Evolutionary conservation across 2,888 invertebrate species (phyloP).

Genomic region (Dicyrtomina minuta): DNA sequence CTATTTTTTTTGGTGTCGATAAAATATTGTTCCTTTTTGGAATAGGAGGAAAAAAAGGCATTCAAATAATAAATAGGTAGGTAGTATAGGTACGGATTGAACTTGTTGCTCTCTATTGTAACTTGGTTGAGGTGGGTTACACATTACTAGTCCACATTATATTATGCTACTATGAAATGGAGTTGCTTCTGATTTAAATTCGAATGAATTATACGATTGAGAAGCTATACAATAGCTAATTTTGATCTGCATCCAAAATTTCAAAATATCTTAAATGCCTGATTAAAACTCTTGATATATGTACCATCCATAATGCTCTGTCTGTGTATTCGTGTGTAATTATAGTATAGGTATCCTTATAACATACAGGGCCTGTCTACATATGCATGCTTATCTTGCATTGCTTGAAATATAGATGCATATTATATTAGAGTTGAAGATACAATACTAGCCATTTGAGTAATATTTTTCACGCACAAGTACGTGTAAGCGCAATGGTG

Average conservation of each 20-base stretch:
- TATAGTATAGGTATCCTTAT: too few relatives aligned
- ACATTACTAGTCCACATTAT: too few relatives aligned
- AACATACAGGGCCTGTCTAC: too few relatives aligned
- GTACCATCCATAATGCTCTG: neutral
- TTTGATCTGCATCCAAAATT: conserved; percentile 15
- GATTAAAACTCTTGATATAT: conserved; percentile 5
- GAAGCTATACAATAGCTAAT: conserved; percentile 8
- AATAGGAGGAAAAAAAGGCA: conserved; percentile 10
- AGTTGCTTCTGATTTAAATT: conserved; percentile 19
- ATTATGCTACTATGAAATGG: neutral
- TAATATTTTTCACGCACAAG: too few relatives aligned
- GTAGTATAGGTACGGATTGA: too few relatives aligned
- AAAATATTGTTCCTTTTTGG: conserved; percentile 24
- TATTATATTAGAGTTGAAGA: too few relatives aligned
- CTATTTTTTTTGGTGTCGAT: neutral
- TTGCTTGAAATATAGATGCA: too few relatives aligned
- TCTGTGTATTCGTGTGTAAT: too few relatives aligned
- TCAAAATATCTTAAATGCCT: conserved; percentile 11
- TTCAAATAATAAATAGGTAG: too few relatives aligned
- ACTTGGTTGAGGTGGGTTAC: neutral
- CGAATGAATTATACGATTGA: conserved; percentile 10
- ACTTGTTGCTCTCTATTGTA: neutral
- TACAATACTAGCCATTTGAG: too few relatives aligned
- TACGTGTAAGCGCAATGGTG: too few relatives aligned
- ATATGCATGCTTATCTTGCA: too few relatives aligned